Percentiles rank a stretch among this genome's conserved stretches.
phyloP scores from a whole-genome alignment of 2,888 invertebrate species.

The Myathropa florea region DNA sequence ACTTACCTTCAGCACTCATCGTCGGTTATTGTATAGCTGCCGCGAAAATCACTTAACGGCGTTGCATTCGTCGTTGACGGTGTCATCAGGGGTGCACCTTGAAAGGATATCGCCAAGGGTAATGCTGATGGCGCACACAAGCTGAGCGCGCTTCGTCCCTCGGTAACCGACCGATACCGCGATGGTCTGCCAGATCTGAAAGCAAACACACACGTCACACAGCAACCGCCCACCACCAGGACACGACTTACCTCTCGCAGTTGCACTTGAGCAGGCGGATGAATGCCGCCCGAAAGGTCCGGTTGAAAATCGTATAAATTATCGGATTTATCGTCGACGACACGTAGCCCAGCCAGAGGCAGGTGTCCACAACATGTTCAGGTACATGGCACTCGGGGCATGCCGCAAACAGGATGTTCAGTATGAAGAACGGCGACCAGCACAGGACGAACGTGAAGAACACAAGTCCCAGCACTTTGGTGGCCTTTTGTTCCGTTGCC shows the following conservation, averaged over 20 bases:
- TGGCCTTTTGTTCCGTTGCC: conserved; percentile 96
- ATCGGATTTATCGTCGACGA: conserved; percentile 96
- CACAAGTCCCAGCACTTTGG: conserved; percentile 92
- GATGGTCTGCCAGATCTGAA: conserved; percentile 86
- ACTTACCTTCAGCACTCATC: conserved; percentile 77
- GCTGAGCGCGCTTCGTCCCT: conserved; percentile 86
- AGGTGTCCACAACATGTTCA: conserved; percentile 86
- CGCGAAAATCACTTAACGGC: conserved; percentile 80
- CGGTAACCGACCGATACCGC: conserved; percentile 87
- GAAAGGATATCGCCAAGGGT: conserved; percentile 88
- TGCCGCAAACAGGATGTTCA: conserved; percentile 92
- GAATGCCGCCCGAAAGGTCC: conserved; percentile 93
- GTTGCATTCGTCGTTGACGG: conserved; percentile 78
- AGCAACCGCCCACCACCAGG: neutral
- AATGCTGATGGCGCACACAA: conserved; percentile 87
- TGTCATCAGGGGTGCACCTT: conserved; percentile 83
- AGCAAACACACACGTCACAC: neutral
- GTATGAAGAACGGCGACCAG: conserved; percentile 95
- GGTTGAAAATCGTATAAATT: conserved; percentile 96
- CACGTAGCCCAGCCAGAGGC: conserved; percentile 95
- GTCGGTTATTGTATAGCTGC: conserved; percentile 79
- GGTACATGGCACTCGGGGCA: conserved; percentile 91
- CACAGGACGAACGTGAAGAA: conserved; percentile 96
- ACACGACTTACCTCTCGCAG: conserved; percentile 85
- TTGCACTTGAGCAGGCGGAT: conserved; percentile 88